phyloP scores from a whole-genome alignment of 2,888 invertebrate species.

The Baccha elongata region DNA sequence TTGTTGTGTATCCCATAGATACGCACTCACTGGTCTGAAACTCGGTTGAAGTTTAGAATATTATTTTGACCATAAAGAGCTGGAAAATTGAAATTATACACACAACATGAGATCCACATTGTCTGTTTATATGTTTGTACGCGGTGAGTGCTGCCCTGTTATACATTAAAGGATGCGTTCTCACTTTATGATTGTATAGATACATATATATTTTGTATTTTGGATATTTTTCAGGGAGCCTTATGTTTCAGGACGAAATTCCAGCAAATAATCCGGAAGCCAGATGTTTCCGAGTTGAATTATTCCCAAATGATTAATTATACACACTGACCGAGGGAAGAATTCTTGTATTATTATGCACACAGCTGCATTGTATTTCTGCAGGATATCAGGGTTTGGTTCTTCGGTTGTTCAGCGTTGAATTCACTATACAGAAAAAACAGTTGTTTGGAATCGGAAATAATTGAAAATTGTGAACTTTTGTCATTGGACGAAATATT shows the following conservation, averaged over 20 bases:
- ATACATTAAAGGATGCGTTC: conserved; percentile 34
- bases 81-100: conserved; percentile 68
- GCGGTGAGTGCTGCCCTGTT: neutral
- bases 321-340: conserved; percentile 5
- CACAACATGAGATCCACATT: conserved; percentile 44
- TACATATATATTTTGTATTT: neutral
- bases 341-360: conserved; percentile 17
- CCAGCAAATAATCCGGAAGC: conserved; percentile 52
- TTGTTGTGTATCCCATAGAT: neutral
- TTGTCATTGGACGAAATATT: too few relatives aligned
- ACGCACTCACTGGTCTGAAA: conserved; percentile 28
- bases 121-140: neutral
- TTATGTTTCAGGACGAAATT: conserved; percentile 38
- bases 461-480: too few relatives aligned
- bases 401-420: too few relatives aligned
- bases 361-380: conserved; percentile 30
- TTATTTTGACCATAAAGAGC: conserved; percentile 57
- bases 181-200: conserved; percentile 3
- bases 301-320: conserved; percentile 71
- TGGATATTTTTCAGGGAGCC: conserved; percentile 18
- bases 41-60: conserved; percentile 40
- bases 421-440: too few relatives aligned
- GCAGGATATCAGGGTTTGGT: neutral
- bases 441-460: too few relatives aligned
- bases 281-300: conserved; percentile 64